Percentiles rank a stretch among this genome's conserved stretches.
These are phyloP conservation scores for Ethmia dodecea DNA, from an alignment of 2,888 invertebrate species.

Conservation along the genomic window DNA sequence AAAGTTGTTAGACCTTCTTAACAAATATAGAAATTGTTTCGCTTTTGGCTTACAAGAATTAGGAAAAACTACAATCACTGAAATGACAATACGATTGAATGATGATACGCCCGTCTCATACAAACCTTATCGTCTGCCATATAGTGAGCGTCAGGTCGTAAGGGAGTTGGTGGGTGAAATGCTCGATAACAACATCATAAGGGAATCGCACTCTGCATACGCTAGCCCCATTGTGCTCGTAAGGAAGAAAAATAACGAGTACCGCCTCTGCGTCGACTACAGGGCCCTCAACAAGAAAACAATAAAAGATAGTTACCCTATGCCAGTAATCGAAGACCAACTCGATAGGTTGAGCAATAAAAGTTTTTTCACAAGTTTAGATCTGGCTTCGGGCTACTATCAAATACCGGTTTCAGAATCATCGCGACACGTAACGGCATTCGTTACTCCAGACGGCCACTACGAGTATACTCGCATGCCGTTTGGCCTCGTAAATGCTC, in stretches of 20 bases:
- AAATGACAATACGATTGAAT: constrained; percentile 1
- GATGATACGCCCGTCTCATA: constrained; percentile 1
- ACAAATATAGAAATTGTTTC: neutral
- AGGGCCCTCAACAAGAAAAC: constrained; percentile 16
- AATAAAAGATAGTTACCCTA: constrained; percentile 24
- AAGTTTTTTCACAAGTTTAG: constrained; percentile 25
- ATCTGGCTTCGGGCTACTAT: constrained; percentile 28
- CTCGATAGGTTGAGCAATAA: constrained; percentile 24
- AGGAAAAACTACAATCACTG: neutral
- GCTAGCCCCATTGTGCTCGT: constrained; percentile 10
- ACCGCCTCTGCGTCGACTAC: constrained; percentile 22
- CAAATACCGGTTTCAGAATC: constrained; percentile 25
- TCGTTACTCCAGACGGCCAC: constrained; percentile 31
- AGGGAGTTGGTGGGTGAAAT: constrained; percentile 7
- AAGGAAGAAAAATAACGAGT: constrained; percentile 12
- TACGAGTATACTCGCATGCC: constrained; percentile 26
- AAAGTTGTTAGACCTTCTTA: neutral
- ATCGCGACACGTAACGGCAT: constrained; percentile 29
- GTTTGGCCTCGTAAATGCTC: constrained; percentile 26
- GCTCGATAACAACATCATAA: constrained; percentile 3
- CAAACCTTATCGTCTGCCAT: constrained; percentile 2
- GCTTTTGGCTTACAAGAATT: constrained; percentile 1
- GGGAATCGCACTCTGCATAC: constrained; percentile 9
- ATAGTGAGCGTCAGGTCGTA: neutral
- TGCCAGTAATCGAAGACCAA: constrained; percentile 30